Evolutionary conservation across 2,113 vertebrate genomes (phyloP).

Genomic region (Casuarius casuarius): DNA sequence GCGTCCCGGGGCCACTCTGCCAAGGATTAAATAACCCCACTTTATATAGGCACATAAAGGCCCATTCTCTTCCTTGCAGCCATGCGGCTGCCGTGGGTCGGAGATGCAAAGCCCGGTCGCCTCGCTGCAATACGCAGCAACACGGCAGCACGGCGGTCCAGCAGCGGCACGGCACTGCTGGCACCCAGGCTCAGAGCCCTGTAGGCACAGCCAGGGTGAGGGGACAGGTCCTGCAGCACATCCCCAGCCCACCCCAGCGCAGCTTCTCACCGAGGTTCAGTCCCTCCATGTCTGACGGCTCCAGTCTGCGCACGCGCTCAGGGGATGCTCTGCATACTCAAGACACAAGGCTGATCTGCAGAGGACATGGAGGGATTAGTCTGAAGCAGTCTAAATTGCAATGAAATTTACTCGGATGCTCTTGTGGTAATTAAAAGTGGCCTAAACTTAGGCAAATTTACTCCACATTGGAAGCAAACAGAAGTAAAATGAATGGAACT

Average conservation of each 20-base stretch:
- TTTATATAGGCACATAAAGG: background rate
- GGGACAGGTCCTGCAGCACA: background rate
- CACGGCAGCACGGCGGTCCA: fast-evolving
- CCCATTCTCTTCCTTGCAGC: background rate
- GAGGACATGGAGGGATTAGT: no score
- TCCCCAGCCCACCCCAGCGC: no score
- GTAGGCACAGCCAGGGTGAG: fast-evolving
- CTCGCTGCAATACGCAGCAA: background rate
- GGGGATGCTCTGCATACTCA: no score
- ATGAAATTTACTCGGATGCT: background rate
- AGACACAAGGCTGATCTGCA: background rate
- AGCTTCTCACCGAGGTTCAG: no score
- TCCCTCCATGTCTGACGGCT: no score
- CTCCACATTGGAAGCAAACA: background rate
- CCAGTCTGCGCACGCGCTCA: no score
- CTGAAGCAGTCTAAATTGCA: no score
- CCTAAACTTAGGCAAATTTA: background rate
- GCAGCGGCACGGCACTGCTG: background rate
- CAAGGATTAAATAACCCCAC: background rate
- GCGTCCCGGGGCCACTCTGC: background rate
- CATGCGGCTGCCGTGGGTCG: background rate
- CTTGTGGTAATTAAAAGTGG: background rate
- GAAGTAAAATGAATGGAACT: background rate
- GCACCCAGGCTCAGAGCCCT: fast-evolving
- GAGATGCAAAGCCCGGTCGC: background rate